Conservation (phyloP, 2,888 invertebrate genomes). For the Fissipunctia ypsillon region DNA sequence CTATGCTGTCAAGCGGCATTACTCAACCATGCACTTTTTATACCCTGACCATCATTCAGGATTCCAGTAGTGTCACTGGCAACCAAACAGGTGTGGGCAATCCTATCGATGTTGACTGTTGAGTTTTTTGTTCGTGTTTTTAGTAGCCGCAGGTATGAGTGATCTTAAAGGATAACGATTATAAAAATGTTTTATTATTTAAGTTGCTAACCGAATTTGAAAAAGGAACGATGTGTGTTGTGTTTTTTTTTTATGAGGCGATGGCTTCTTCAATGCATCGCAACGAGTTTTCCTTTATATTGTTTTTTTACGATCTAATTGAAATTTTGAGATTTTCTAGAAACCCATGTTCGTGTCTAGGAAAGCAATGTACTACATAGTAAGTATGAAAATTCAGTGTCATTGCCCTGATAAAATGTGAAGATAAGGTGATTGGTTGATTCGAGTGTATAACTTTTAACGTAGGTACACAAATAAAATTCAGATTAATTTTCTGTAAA, state of each 20-base stretch:
- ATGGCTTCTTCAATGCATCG: neutral
- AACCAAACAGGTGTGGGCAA: slow-evolving; percentile 49
- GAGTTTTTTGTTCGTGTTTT: slow-evolving; percentile 24
- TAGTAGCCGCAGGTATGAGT: slow-evolving; percentile 9
- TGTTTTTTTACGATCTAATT: neutral
- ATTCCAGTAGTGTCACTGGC: slow-evolving; percentile 50
- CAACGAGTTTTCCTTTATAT: neutral
- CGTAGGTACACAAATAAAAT: neutral
- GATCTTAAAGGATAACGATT: slow-evolving; percentile 15
- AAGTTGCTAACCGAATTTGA: slow-evolving; percentile 2
- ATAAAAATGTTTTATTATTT: slow-evolving; percentile 1
- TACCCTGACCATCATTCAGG: slow-evolving; percentile 52
- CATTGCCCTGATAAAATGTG: neutral
- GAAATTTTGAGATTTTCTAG: no score
- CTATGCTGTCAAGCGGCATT: slow-evolving; percentile 56
- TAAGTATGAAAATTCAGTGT: neutral
- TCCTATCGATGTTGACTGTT: slow-evolving; percentile 37
- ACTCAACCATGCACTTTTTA: slow-evolving; percentile 46
- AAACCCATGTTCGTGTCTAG: neutral
- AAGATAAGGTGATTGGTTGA: neutral
- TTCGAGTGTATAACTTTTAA: neutral
- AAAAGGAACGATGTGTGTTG: neutral
- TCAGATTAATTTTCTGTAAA: neutral
- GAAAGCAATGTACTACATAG: neutral
- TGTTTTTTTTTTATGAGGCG: neutral